Percentiles rank a stretch among this genome's conserved stretches.
These are phyloP conservation scores for Phalacrocorax brasilianus DNA, from an alignment of 2,113 vertebrate species.

Conservation along the genomic window DNA sequence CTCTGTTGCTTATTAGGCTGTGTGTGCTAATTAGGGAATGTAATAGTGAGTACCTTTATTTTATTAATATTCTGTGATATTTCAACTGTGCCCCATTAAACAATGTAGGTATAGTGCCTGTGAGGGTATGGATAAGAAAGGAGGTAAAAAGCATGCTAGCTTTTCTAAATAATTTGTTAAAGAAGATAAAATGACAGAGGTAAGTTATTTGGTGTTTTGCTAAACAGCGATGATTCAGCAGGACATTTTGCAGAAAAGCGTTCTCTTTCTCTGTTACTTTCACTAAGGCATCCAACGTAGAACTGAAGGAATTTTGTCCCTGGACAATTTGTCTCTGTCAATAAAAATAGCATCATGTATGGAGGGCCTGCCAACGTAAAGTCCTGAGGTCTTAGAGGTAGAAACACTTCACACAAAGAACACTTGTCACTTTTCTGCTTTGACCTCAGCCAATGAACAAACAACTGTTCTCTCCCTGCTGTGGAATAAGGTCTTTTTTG, in stretches of 20 bases:
- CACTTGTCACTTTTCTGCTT: constrained; percentile 5
- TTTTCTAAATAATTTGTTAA: background rate
- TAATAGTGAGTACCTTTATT: background rate
- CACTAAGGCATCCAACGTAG: background rate
- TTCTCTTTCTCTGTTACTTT: background rate
- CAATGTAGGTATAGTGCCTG: background rate
- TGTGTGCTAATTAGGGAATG: background rate
- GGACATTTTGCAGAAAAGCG: background rate
- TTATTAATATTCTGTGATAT: background rate
- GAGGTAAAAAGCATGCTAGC: background rate
- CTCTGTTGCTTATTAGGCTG: background rate
- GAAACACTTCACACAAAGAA: background rate
- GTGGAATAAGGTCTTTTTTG: constrained; percentile 40
- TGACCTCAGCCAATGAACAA: background rate
- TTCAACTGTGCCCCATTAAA: background rate
- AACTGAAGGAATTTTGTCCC: background rate
- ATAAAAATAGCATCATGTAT: background rate
- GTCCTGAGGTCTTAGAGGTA: background rate
- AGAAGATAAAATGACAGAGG: background rate
- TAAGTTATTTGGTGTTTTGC: background rate
- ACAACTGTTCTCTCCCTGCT: constrained; percentile 17
- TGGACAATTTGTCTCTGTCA: background rate
- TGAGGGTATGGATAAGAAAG: background rate
- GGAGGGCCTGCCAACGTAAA: background rate
- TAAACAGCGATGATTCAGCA: background rate